Conservation (phyloP, 2,113 vertebrate species). For the Crocuta crocuta region DNA sequence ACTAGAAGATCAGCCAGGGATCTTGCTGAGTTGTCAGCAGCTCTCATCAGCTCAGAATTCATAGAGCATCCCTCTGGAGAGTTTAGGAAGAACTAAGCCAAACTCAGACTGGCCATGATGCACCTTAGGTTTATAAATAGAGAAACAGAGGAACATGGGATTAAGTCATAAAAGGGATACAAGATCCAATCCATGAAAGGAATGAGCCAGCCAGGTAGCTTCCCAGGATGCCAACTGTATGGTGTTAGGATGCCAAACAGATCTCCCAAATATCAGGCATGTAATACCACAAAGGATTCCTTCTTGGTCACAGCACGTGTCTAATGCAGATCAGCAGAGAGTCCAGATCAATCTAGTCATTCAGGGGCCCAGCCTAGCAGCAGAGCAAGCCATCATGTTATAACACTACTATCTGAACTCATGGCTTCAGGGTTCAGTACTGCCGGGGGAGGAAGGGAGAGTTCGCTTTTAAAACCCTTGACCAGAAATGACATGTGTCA, state of each 20-base stretch:
- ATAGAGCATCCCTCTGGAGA: background rate
- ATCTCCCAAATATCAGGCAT: background rate
- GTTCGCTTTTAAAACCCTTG: background rate
- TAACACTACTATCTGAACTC: background rate
- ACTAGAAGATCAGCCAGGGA: background rate
- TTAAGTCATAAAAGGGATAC: background rate
- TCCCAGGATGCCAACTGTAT: background rate
- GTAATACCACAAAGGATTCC: background rate
- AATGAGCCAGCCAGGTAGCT: background rate
- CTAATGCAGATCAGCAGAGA: background rate
- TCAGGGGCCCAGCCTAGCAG: background rate
- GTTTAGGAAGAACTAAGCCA: background rate
- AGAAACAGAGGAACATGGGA: background rate
- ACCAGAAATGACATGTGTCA: background rate
- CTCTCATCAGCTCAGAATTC: background rate
- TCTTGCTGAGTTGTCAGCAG: background rate
- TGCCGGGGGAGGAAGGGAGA: background rate
- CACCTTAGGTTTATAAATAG: background rate
- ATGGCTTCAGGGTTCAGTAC: background rate
- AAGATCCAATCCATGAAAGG: constrained; percentile 26
- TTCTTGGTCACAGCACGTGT: background rate
- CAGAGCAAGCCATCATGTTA: background rate
- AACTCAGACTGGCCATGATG: background rate
- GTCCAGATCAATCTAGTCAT: background rate
- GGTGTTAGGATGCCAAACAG: background rate